Evolutionary conservation across 30 jellyfish, hydroid and myxozoan species (phyloP), one percentile per base, ranked within the genome.

Genomic region (Aurelia aurita): DNA sequence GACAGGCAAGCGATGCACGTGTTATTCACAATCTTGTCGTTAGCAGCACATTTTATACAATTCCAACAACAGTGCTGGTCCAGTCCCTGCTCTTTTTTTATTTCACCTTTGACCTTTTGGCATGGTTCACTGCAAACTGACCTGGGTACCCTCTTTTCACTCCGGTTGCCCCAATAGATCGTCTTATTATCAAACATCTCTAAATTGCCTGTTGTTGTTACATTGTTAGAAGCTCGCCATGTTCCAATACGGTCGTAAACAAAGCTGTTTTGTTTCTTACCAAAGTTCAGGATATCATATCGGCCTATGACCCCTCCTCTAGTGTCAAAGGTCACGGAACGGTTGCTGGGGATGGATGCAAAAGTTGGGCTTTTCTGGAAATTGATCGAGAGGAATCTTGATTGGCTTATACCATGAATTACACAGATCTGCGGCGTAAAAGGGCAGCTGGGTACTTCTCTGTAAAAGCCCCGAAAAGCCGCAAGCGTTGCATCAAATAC

Each of bases 111-210:
- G 2, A 44, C 65, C 27, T 55, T 29, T 61, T 29, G 55, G 53
- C 95, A 86, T 19, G 95, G 95, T 16, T n/a, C 18, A 26, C 90
- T 69, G 69, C 95, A 86, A 26, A 86, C 77, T 14, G 95, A 86
- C 58, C 8, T 44, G 8, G 95, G 89, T 19, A 60, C 69, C 8
- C 55, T 31, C 14, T 44, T 66, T 20, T n/a, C 45, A 20, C 51
- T 69, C 26, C 15, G 10, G 15, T 32, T 62, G 21, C 57, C 61
- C 88, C 88, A 76, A 22, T 54, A 39, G 5, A 76, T 76, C 54
- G 22, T 2, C 11, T 39, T 31, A 46, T 39, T 31, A 46, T 76
- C 88, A 22, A 23, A 35, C 45, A 76, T 35, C 9, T 18, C 35
- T 11, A 76, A 51, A 3, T 19, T 58, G 22, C 88, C 88, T 20